Evolutionary conservation across 2,113 vertebrate species (phyloP).

Genomic region (Dromaius novaehollandiae): DNA sequence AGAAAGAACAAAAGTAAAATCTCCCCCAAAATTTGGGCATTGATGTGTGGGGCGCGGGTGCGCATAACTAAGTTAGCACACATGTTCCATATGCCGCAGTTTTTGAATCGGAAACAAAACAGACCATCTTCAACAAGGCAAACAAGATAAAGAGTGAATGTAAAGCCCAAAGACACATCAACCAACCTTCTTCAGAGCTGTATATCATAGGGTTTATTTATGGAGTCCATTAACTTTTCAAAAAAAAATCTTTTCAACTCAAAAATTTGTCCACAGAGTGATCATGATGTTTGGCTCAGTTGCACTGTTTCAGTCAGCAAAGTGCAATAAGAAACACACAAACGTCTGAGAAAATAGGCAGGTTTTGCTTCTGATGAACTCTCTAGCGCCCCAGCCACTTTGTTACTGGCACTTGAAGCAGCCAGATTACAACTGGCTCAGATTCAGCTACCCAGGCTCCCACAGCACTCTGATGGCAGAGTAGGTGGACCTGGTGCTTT

Average conservation of each 20-base stretch:
- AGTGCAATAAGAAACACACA: too few relatives aligned
- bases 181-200: not conserved
- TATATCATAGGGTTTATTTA: not conserved
- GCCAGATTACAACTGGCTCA: too few relatives aligned
- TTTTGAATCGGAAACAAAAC: not conserved
- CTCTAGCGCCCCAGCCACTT: too few relatives aligned
- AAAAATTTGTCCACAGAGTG: not conserved
- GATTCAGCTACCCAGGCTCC: too few relatives aligned
- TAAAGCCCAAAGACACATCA: not conserved
- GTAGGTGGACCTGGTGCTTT: too few relatives aligned
- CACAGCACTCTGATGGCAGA: too few relatives aligned
- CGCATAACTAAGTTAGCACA: not conserved
- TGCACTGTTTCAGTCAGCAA: too few relatives aligned
- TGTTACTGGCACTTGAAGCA: too few relatives aligned
- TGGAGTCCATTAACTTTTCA: not conserved
- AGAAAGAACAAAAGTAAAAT: not conserved
- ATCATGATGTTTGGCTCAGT: too few relatives aligned
- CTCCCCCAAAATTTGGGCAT: not conserved
- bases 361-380: too few relatives aligned
- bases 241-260: not conserved
- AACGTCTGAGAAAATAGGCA: too few relatives aligned
- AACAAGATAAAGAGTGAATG: accelerated
- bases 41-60: not conserved
- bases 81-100: accelerated
- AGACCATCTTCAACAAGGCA: not conserved